Evolutionary conservation across 1,140 invertebrate species (phyloP), one percentile per base, ranked within the genome.

Genomic region (Apis dorsata): DNA sequence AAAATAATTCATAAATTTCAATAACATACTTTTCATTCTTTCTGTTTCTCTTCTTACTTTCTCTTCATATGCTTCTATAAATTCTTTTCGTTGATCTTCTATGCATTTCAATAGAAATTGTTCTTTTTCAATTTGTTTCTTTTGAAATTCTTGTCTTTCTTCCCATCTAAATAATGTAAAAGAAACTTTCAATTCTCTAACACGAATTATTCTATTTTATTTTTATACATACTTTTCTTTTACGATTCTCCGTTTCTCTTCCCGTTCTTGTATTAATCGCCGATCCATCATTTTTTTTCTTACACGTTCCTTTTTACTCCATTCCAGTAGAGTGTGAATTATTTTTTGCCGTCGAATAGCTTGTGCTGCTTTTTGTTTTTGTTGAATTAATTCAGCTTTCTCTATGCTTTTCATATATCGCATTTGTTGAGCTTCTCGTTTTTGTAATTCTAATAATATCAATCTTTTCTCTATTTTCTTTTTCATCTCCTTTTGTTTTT

Each of bases 31-130:
- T 86, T 90, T 24, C 83, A 90, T 88, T 79, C 74, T 87, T 68
- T 76, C 49, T 53, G 79, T 71, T 80, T 89, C 88, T 63, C 60
- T 89, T 12, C 89, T 66, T 11, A 93, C 84, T 82, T 90, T 90
- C 24, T 87, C 68, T 55, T 89, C 90, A 28, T 93, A 93, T 17
- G 86, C 78, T 65, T 90, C 44, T 79, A 93, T 92, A 75, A 89
- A 89, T n/a, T 83, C 75, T 68, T 86, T 76, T 10, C 91, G 83
- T 71, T 86, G 75, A 24, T 78, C 65, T 24, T 88, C 65, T 21
- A 84, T 70, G 53, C 78, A 86, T 21, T 82, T 3, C 13, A 90
- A 15, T 19, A 92, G 74, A 28, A 80, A 55, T 73, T 90, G 72
- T 77, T 92, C 90, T 49, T 82, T 90, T 21, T 83, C 80, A 5